These are phyloP conservation scores for Aurelia sp. DNA, from an alignment of 30 jellyfish, hydroid and myxozoan species.

Conservation along the genomic window DNA sequence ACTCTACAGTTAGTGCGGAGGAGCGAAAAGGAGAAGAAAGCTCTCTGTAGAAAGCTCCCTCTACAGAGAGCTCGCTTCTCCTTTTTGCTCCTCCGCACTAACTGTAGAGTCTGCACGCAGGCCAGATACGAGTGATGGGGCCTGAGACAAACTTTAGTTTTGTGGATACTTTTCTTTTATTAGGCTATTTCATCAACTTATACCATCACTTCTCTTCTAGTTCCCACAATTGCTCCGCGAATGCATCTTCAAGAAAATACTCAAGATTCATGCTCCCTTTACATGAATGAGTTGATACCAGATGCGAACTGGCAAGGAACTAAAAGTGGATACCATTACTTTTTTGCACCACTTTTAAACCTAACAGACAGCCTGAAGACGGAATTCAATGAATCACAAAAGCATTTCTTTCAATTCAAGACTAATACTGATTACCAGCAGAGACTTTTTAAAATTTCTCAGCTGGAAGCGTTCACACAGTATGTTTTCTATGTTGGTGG, in stretches of 20 bases:
- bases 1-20: no score
- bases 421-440: not conserved
- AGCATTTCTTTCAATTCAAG: not conserved
- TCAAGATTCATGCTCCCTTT: not conserved
- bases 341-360: not conserved
- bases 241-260: not conserved
- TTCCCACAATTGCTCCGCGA: slow-evolving; percentile 30
- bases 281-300: not conserved
- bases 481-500: slow-evolving; percentile 49
- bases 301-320: slow-evolving; percentile 10
- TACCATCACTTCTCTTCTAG: not conserved
- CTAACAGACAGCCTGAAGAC: slow-evolving; percentile 1
- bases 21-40: no score
- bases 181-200: no score
- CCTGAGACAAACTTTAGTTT: no score
- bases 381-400: not conserved
- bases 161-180: no score
- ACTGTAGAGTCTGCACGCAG: no score
- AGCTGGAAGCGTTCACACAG: slow-evolving; percentile 11
- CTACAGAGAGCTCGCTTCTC: no score
- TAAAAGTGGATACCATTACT: not conserved
- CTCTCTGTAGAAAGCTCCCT: no score
- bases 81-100: no score
- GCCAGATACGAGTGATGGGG: no score
- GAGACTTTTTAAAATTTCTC: not conserved